phyloP scores from a whole-genome alignment of 2,113 vertebrate species.

The Speoplatyrhinus poulsoni region DNA sequence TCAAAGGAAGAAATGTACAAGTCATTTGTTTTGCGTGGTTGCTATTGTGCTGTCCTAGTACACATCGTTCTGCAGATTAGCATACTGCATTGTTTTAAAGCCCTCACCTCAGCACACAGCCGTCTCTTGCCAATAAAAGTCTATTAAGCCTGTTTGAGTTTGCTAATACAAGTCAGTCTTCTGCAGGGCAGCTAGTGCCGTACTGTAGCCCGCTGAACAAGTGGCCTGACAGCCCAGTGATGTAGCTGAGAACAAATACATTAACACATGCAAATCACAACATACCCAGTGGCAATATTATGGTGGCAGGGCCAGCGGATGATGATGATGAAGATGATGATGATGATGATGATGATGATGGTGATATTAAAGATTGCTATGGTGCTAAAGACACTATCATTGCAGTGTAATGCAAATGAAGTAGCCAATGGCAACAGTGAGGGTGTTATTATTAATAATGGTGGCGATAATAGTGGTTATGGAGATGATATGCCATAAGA shows the following conservation, averaged over 20 bases:
- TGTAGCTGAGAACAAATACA: slow-evolving; percentile 37
- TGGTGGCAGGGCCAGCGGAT: not conserved
- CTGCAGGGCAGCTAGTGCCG: slow-evolving; percentile 15
- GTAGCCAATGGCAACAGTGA: not conserved
- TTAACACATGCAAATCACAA: slow-evolving; percentile 26
- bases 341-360: not conserved
- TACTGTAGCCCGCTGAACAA: slow-evolving; percentile 24
- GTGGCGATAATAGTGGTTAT: slow-evolving; percentile 19
- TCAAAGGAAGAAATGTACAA: not conserved
- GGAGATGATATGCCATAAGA: slow-evolving; percentile 1
- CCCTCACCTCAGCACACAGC: slow-evolving; percentile 14
- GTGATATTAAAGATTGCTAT: not conserved
- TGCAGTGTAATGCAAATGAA: not conserved
- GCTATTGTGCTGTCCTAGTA: slow-evolving; percentile 29
- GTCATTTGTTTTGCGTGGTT: not conserved
- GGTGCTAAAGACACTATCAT: not conserved
- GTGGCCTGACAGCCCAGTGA: slow-evolving; percentile 29
- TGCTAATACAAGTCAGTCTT: slow-evolving; percentile 60
- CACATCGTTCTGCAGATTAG: slow-evolving; percentile 46
- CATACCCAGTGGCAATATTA: slow-evolving; percentile 5
- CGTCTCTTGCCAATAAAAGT: slow-evolving; percentile 59
- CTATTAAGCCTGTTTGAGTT: slow-evolving; percentile 65
- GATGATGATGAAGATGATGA: too few relatives aligned
- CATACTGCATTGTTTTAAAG: slow-evolving; percentile 56
- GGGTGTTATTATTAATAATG: slow-evolving; percentile 24